Evolutionary conservation across 1,140 invertebrate genomes (phyloP).

Genomic region (Apolygus lucorum): DNA sequence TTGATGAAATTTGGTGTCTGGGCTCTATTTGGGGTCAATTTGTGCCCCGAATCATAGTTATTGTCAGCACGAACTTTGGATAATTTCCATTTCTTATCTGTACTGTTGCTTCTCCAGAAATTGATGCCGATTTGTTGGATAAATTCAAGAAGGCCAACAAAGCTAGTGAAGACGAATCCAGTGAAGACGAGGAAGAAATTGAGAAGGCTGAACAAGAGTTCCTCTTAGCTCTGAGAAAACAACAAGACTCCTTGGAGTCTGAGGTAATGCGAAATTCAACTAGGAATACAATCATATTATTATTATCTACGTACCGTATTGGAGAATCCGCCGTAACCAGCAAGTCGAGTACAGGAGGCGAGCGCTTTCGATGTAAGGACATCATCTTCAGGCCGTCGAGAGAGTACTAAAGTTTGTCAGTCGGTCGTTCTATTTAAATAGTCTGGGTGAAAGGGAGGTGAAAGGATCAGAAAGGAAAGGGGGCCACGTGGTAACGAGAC

Average conservation of each 20-base stretch:
- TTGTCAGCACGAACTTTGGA: too few relatives aligned
- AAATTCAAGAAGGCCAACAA: not conserved
- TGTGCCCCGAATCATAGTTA: too few relatives aligned
- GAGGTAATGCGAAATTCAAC: not conserved
- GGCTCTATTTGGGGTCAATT: too few relatives aligned
- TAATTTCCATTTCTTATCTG: too few relatives aligned
- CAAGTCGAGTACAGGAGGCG: not conserved
- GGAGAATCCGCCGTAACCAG: not conserved
- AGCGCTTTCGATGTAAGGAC: not conserved
- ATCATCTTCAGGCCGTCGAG: not conserved
- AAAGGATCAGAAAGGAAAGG: too few relatives aligned
- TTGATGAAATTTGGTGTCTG: too few relatives aligned
- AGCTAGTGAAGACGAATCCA: not conserved
- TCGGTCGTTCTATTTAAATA: not conserved
- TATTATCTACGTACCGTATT: too few relatives aligned
- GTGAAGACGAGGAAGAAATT: not conserved
- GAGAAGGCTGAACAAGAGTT: slow-evolving; percentile 1
- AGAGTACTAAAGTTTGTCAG: not conserved
- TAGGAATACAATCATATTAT: too few relatives aligned
- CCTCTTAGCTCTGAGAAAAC: not conserved
- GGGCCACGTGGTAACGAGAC: too few relatives aligned
- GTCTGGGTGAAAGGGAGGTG: not conserved
- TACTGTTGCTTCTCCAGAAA: too few relatives aligned
- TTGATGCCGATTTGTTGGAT: too few relatives aligned
- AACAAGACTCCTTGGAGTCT: not conserved